Evolutionary conservation across 1,140 invertebrate species (phyloP).

Genomic region (Tetraneura akinire): DNA sequence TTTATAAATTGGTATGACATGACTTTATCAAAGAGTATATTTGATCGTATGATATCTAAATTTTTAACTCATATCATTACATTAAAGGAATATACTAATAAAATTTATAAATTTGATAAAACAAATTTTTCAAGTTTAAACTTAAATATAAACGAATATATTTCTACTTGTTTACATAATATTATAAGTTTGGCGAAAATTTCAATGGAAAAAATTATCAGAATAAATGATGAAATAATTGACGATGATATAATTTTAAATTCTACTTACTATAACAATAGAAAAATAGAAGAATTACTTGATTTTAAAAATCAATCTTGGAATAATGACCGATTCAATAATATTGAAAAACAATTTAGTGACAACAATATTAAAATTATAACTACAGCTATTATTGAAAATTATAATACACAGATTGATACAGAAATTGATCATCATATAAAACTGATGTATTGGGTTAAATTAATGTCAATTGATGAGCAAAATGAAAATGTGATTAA

Average conservation of each 20-base stretch:
- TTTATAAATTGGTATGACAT: background rate
- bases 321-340: background rate
- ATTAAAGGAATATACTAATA: background rate
- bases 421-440: background rate
- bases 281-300: background rate
- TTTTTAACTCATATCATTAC: background rate
- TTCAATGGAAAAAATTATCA: background rate
- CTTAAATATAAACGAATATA: background rate
- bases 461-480: conserved; percentile 8
- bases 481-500: background rate
- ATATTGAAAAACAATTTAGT: background rate
- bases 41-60: background rate
- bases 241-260: background rate
- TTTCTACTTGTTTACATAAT: background rate
- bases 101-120: conserved; percentile 19
- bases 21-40: background rate
- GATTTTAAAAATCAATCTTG: background rate
- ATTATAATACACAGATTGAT: background rate
- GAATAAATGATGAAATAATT: background rate
- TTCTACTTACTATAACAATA: background rate
- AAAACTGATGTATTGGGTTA: background rate
- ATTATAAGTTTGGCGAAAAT: background rate
- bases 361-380: background rate
- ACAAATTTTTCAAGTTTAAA: background rate
- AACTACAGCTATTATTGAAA: background rate